Conservation (phyloP, 2,888 invertebrate species). For the Andrena bucephala region DNA sequence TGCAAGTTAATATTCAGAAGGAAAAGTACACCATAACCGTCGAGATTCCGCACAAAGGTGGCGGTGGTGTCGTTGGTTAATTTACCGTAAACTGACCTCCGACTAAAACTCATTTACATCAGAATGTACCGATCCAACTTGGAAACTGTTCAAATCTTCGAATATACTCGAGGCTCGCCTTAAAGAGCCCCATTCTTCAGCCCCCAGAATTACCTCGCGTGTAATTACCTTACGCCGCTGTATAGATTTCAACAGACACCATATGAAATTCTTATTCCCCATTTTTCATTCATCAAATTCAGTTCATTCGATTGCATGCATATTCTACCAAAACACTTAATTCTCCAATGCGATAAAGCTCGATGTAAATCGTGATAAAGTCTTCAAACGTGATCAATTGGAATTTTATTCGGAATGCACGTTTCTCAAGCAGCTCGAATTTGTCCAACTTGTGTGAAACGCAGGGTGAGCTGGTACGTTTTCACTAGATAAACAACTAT, state of each 20-base stretch:
- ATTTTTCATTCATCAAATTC: neutral
- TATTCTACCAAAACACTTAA: neutral
- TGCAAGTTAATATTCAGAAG: conserved; percentile 6
- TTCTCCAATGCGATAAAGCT: neutral
- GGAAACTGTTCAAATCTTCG: conserved; percentile 5
- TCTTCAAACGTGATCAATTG: neutral
- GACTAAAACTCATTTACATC: conserved; percentile 22
- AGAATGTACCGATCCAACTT: neutral
- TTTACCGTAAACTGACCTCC: conserved; percentile 14
- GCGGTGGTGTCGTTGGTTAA: neutral
- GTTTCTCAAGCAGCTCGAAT: neutral
- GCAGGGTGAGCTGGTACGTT: neutral
- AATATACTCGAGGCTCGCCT: neutral
- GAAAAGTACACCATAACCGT: neutral
- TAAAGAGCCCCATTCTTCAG: neutral
- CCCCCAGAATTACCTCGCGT: neutral
- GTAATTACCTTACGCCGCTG: neutral
- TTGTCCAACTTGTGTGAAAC: neutral
- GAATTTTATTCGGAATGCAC: neutral
- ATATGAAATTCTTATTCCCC: neutral
- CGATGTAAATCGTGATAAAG: neutral
- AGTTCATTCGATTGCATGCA: neutral
- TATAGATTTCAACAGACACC: neutral
- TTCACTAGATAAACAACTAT: neutral
- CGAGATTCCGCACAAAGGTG: neutral